A percentile compares a stretch with the other conserved stretches of the same genome.
phyloP scores from a whole-genome alignment of 2,113 vertebrate genomes.

The Pristiophorus japonicus region DNA sequence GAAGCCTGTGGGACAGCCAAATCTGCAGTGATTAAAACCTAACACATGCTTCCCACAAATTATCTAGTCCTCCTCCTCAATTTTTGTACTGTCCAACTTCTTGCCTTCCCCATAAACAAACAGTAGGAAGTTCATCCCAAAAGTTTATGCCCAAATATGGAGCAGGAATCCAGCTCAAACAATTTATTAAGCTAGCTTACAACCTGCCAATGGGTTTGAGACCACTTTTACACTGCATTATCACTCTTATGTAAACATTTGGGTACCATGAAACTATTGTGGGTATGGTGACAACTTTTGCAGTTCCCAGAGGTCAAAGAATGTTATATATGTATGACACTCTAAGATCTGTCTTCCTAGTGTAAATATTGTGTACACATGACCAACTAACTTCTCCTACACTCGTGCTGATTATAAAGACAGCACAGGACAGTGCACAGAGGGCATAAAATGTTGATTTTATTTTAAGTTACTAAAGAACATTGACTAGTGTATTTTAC shows the following conservation, averaged over 20 bases:
- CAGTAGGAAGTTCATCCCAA: not conserved
- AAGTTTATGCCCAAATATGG: not conserved
- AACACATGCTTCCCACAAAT: not conserved
- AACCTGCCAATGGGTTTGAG: not conserved
- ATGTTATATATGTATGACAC: not conserved
- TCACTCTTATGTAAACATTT: not conserved
- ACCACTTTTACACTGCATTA: not conserved
- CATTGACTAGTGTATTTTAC: not conserved
- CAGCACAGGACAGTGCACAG: not conserved
- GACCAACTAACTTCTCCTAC: not conserved
- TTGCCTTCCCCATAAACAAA: not conserved
- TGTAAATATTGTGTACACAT: not conserved
- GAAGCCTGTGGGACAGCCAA: not conserved
- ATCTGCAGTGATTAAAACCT: not conserved
- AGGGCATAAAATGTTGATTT: not conserved
- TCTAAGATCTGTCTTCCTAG: not conserved
- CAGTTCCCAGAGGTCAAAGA: not conserved
- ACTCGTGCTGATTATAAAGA: not conserved
- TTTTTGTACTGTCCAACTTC: not conserved
- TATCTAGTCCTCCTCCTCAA: not conserved
- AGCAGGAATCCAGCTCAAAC: not conserved
- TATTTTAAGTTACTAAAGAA: not conserved
- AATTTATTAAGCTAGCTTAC: not conserved
- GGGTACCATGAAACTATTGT: not conserved
- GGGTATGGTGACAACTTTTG: not conserved